Base-by-base conservation (phyloP, 92 coral and sea anemone genomes). In the Chrysogorgia sp. region DNA sequence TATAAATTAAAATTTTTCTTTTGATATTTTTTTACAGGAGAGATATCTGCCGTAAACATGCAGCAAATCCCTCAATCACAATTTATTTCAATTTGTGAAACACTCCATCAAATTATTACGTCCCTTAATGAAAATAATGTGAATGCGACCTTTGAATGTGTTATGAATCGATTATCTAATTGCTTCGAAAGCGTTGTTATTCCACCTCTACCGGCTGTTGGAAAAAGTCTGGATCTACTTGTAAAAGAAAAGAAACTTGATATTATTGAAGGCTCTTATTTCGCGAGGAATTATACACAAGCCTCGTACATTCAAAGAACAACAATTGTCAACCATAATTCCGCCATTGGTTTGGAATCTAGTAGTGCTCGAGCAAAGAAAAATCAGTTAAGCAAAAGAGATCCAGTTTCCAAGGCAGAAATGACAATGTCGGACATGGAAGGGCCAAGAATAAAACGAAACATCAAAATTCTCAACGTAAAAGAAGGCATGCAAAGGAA, bases 41-140 rank as follows among this genome's bases (percentile, higher is more conserved):
- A 82, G 21, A 90, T 96, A 65, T 81, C 88, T 56, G 88, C 97
- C 10, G 58, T 96, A 37, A 90, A 86, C 52, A 96, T 92, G 90
- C 92, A 96, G 35, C 85, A 92, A 24, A 85, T 96, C 6, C 91
- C 84, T 12, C 97, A 96, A 58, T 91, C 99, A 13, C 99, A 96
- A 0, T 96, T 96, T 32, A 75, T 96, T 22, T 96, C 99, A 7
- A 83, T 96, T 30, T 89, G 92, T 1, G 90, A 86, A 58, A 92
- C 99, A 10, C 70, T 96, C 28, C 63, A 85, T 69, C 97, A 90
- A 75, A 90, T 96, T 14, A 90, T 96, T 52, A 72, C 88, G 8
- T 85, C 96, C 2, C 82, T 96, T 29, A 96, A 96, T 69, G 84
- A 75, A 63, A 89, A 82, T 76, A 81, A 85, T 32, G 63, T 87